Evolutionary conservation across 1,140 invertebrate genomes (phyloP), one percentile per base, ranked within the genome.

Genomic region (Drosophila pseudoananassae): DNA sequence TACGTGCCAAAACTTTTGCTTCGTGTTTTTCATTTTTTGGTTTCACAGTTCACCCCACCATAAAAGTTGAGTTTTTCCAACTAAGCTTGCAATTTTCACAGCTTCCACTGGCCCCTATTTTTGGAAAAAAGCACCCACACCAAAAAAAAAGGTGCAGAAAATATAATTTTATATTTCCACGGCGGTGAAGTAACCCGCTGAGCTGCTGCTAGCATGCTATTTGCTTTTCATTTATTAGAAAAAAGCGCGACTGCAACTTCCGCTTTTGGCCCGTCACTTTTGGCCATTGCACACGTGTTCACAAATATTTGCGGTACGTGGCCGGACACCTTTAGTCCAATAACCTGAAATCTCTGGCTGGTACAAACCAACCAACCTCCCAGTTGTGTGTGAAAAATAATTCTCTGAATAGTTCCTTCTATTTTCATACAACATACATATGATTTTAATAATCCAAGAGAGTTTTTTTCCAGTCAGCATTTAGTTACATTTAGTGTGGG

Each of bases 291-390:
- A 85, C 83, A 88, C 75, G 83, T 88, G 83, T 88, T 78, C 70
- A 82, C 82, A 87, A 87, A 87, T 87, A 87, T 87, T 87, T 87
- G 82, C 80, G 78, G 74, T 78, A 88, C 82, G 82, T 87, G 82
- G 82, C 70, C 69, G 64, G 61, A 87, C 83, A 88, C 82, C 82
- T 76, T 75, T 58, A 29, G 61, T 31, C 40, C 33, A 68, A 70
- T 68, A 55, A 17, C 29, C 50, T 20, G 40, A 46, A 46, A 43
- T n/a, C 40, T 3, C 40, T 15, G 14, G 2, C 25, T 27, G 25
- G 1, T 27, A 27, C 25, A 43, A 43, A 46, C 43, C 43, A 10
- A 46, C 43, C 17, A 20, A 46, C 43, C 15, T 1, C 5, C 40
- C 14, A 15, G 17, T 12, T 20, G 1, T 27, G 55, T 47, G 65